Conservation (phyloP, 2,888 invertebrate genomes). For the Metallyticus violacea region DNA sequence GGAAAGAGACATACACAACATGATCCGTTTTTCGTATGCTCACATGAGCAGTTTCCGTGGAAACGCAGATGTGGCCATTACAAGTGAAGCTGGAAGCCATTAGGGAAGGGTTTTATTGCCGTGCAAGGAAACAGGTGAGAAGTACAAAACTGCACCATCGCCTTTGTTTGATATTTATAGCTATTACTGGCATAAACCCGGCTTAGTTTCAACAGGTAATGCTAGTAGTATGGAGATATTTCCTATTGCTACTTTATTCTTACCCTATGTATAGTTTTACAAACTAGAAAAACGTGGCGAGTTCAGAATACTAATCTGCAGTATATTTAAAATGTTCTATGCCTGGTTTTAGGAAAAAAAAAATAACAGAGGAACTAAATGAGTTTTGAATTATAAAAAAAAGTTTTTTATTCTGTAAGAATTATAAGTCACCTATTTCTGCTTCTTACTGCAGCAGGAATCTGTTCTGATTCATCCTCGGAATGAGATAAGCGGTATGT, state of each 20-base stretch:
- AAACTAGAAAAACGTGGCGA: too few species aligned
- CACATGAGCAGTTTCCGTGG: not conserved
- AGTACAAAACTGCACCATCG: not conserved
- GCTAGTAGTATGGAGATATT: not conserved
- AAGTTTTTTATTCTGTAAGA: too few species aligned
- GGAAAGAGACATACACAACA: not conserved
- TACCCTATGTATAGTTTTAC: too few species aligned
- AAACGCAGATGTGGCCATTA: not conserved
- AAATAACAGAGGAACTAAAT: too few species aligned
- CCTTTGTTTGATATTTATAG: not conserved
- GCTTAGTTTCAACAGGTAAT: not conserved
- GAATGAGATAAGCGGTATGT: too few species aligned
- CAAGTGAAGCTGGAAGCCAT: not conserved
- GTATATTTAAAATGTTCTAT: too few species aligned
- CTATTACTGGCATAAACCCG: not conserved
- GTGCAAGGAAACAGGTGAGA: not conserved
- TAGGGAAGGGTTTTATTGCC: not conserved
- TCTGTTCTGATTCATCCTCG: too few species aligned
- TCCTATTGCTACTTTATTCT: not conserved
- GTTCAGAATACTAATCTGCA: too few species aligned
- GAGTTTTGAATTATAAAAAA: too few species aligned
- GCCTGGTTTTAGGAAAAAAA: too few species aligned
- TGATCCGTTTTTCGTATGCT: not conserved
- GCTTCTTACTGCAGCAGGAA: too few species aligned
- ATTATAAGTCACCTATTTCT: too few species aligned